Base-by-base conservation (phyloP, 2,797 vertebrate species). In the Taenioides sp. region DNA sequence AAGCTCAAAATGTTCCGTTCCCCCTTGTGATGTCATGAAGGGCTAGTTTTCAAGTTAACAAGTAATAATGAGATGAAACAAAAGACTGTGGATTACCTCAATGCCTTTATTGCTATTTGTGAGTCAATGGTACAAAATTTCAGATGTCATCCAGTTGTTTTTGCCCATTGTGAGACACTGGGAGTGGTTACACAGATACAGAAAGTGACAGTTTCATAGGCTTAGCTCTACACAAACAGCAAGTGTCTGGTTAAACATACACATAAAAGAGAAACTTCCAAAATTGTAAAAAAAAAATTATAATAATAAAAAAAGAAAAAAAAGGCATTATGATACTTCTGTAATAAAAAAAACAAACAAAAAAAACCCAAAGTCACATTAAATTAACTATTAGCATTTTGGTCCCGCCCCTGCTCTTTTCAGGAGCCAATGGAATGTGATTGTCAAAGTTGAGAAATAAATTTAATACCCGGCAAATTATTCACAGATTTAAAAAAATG, bases 51-150 rank as follows among this genome's bases (percentile, higher is more conserved):
- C 31, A 34, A 34, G 31, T 34, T 34, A 34, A 34, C 31, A 34
- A 25, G 25, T 59, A 59, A 59, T 62, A 62, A 62, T 34, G 31
- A 62, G 31, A 81, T 28, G 43, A 84, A 69, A 80, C 22, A 9
- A 27, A 34, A 79, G 80, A 78, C 25, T 31, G 64, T 81, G 74
- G 90, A 91, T 84, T 92, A 95, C 91, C 93, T 94, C 78, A 94
- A 83, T 95, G 92, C 93, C 93, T 98, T 99, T 98, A 99, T 98
- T 99, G 95, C 95, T 94, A 93, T 94, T 94, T 93, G 92, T 93
- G 93, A 95, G 93, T 91, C 93, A 94, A 95, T 92, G 93, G 92
- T 96, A 97, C 93, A 95, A 91, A 90, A 89, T 92, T 94, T 71
- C 80, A 90, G 94, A 94, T 91, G 92, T 92, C 57, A 72, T 85